Evolutionary conservation across 2,888 invertebrate species (phyloP).

Genomic region (Eilema caniola): DNA sequence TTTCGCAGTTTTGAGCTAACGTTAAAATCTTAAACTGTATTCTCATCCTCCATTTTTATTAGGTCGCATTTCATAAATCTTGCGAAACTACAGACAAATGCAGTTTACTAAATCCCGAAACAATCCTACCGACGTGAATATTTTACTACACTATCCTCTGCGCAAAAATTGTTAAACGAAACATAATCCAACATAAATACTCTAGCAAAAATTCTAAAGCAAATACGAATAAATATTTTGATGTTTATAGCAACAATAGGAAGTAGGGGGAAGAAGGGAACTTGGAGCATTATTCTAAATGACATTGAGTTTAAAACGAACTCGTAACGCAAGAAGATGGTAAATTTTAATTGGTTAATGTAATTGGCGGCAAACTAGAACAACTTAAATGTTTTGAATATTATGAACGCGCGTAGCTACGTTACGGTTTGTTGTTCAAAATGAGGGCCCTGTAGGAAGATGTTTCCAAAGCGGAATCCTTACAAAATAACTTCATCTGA

Average conservation of each 20-base stretch:
- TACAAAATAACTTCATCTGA: background rate
- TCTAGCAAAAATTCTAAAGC: background rate
- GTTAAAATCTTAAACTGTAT: background rate
- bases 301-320: no score
- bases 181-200: constrained; percentile 6
- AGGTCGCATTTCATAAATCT: constrained; percentile 3
- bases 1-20: background rate
- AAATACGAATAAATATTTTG: background rate
- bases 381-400: no score
- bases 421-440: no score
- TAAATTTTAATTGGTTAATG: no score
- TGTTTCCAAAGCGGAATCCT: background rate
- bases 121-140: constrained; percentile 1
- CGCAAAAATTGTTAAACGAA: constrained; percentile 4
- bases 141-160: background rate
- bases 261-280: no score
- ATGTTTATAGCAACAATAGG: background rate
- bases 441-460: background rate
- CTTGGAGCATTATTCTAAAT: no score
- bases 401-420: no score
- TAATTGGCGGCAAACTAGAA: no score
- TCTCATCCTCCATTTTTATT: constrained; percentile 6
- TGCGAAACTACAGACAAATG: background rate
- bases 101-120: background rate
- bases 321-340: no score